Evolutionary conservation across 1,140 invertebrate species (phyloP).

Genomic region (Bombus turneri): DNA sequence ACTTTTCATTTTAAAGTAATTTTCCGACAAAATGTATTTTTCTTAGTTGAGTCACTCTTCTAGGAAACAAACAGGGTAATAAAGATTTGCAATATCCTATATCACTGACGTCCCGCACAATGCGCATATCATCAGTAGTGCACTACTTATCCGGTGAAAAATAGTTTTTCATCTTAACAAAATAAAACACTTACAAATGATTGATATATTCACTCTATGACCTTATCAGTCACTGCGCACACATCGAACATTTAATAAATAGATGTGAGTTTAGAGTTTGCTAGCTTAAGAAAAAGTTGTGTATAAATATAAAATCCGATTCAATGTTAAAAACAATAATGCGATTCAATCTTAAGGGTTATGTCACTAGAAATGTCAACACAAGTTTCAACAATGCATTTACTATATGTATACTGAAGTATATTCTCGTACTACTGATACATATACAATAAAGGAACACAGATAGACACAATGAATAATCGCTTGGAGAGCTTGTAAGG

Average conservation of each 20-base stretch:
- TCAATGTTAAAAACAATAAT: background rate
- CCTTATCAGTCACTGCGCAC: constrained; percentile 12
- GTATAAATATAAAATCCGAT: background rate
- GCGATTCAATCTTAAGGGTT: background rate
- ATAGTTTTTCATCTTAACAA: background rate
- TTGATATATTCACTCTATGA: constrained; percentile 9
- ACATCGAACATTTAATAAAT: constrained; percentile 14
- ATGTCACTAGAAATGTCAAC: constrained; percentile 47
- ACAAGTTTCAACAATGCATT: constrained; percentile 20
- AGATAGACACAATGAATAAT: constrained; percentile 34
- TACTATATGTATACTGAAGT: background rate
- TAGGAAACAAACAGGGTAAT: background rate
- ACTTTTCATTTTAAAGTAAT: background rate
- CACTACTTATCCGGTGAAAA: background rate
- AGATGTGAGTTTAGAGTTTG: background rate
- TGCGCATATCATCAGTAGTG: background rate
- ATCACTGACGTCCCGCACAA: background rate
- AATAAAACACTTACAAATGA: constrained; percentile 31
- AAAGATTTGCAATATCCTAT: background rate
- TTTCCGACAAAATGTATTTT: background rate
- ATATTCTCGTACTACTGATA: background rate
- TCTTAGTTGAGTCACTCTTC: background rate
- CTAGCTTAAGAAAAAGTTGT: background rate
- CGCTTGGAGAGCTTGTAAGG: background rate
- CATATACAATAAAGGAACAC: constrained; percentile 14